Percentiles rank a stretch among this genome's conserved stretches.
These are phyloP conservation scores for Oophaga pumilio DNA, from an alignment of 2,113 vertebrate genomes.

Conservation along the genomic window DNA sequence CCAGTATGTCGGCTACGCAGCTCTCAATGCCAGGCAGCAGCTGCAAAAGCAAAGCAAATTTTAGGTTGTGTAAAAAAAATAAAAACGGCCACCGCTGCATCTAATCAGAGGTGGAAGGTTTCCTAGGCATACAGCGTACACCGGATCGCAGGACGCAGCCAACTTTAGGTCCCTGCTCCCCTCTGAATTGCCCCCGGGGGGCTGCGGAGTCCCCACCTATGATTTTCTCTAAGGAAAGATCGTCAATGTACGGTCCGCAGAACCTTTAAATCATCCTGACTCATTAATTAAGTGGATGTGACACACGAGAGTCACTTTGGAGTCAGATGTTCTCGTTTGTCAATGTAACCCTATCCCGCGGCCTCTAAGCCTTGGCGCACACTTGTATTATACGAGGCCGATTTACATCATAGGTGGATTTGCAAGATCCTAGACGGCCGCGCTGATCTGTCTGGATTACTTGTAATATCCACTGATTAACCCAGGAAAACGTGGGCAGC, in stretches of 20 bases:
- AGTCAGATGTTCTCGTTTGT: not conserved
- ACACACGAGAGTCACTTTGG: not conserved
- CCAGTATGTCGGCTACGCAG: no score
- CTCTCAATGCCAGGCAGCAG: no score
- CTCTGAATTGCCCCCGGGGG: no score
- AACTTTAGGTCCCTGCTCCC: no score
- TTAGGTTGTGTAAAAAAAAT: no score
- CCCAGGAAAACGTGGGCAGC: slow-evolving; percentile 38
- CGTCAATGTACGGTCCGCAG: not conserved
- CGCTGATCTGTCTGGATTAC: slow-evolving; percentile 47
- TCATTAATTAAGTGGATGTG: not conserved
- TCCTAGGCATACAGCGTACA: no score
- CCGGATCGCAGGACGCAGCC: no score
- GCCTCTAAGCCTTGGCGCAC: slow-evolving; percentile 3
- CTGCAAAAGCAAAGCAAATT: no score
- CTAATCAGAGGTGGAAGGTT: no score
- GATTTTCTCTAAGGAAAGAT: not conserved
- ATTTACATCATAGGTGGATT: slow-evolving; percentile 44
- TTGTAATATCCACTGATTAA: slow-evolving; percentile 44
- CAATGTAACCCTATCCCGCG: slow-evolving; percentile 8
- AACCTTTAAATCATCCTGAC: not conserved
- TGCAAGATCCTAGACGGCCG: slow-evolving; percentile 32
- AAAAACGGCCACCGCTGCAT: no score
- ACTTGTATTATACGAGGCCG: not conserved
- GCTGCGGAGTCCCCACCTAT: no score